Percentiles rank a stretch among this genome's conserved stretches.
Evolutionary conservation across 2,797 vertebrate species (phyloP).

Genomic region (Xyrichtys novacula): DNA sequence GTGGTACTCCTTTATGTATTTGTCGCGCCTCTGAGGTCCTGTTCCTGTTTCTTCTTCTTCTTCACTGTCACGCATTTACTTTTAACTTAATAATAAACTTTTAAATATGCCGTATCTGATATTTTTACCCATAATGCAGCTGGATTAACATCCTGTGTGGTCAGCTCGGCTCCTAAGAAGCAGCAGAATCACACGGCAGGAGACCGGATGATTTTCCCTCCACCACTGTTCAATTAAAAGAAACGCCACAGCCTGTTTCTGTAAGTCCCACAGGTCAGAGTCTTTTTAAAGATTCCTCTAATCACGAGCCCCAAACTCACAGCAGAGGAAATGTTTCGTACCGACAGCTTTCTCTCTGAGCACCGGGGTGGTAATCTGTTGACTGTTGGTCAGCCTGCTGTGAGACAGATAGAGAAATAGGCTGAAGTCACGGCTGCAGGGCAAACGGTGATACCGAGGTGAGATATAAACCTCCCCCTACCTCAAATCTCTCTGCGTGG

Average conservation of each 20-base stretch:
- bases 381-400: conserved; percentile 53
- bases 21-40: too few species aligned
- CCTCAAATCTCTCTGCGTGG: conserved; percentile 41
- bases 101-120: not conserved
- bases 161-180: not conserved
- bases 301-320: not conserved
- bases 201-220: conserved; percentile 22
- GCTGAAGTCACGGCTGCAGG: conserved; percentile 29
- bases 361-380: conserved; percentile 38
- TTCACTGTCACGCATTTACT: too few species aligned
- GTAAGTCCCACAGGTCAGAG: not conserved
- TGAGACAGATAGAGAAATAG: conserved; percentile 49
- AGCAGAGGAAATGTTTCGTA: not conserved
- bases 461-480: conserved; percentile 51
- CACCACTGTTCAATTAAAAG: conserved; percentile 13
- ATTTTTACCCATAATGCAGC: conserved; percentile 14
- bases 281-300: conserved; percentile 1
- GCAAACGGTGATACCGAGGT: conserved; percentile 39
- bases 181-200: not conserved
- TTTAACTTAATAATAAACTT: too few species aligned
- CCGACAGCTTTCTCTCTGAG: conserved; percentile 1
- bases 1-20: too few species aligned
- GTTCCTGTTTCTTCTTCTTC: too few species aligned
- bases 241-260: not conserved
- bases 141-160: not conserved